Conservation (phyloP, 2,113 vertebrate genomes). For the Arvicanthis niloticus region DNA sequence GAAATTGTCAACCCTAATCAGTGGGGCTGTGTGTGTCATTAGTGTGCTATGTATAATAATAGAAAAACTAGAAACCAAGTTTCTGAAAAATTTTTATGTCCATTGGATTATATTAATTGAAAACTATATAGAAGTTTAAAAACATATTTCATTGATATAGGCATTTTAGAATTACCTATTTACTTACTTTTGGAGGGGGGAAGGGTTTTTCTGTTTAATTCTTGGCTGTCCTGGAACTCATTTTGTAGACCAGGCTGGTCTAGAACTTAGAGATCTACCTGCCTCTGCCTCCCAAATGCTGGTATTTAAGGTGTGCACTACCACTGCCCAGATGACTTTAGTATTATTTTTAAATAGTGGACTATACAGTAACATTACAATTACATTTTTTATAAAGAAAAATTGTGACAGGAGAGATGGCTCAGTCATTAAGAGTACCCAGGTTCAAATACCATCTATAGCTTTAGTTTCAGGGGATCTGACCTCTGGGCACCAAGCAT, state of each 20-base stretch:
- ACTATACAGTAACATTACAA: not conserved
- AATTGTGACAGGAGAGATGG: not conserved
- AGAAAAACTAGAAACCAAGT: slow-evolving; percentile 29
- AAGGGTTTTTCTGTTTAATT: not conserved
- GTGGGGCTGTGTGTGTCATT: not conserved
- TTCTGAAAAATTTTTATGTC: slow-evolving; percentile 19
- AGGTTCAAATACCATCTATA: not conserved
- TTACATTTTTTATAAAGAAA: slow-evolving; percentile 48
- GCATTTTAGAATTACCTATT: not conserved
- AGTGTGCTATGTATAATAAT: slow-evolving; percentile 1
- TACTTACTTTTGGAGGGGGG: not conserved
- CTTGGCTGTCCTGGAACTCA: not conserved
- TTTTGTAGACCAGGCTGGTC: not conserved
- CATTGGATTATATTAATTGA: not conserved
- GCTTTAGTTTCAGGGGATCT: not conserved
- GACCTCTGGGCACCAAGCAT: not conserved
- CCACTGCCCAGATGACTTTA: not conserved
- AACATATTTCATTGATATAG: slow-evolving; percentile 4
- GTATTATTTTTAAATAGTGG: not conserved
- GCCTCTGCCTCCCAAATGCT: not conserved
- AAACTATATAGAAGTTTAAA: slow-evolving; percentile 3
- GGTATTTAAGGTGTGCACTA: not conserved
- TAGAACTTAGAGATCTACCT: not conserved
- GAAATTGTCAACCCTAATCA: not conserved
- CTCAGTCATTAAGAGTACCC: not conserved